Percentiles rank a stretch among this genome's conserved stretches.
These are phyloP conservation scores for Saccostrea cuccullata DNA, from an alignment of 1,140 invertebrate species.

Conservation along the genomic window DNA sequence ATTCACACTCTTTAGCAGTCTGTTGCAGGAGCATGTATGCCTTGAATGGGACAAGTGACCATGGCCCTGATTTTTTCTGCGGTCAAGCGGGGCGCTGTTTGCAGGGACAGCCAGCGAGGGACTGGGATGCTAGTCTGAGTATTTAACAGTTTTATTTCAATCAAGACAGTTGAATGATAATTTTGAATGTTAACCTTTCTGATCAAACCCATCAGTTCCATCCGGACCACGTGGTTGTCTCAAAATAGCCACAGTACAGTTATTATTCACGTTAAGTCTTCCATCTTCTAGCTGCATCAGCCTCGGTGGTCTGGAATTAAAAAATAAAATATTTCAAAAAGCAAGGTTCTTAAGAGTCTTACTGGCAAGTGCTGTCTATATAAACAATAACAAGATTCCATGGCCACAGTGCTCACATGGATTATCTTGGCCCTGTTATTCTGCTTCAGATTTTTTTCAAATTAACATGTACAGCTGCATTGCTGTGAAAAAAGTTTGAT, in stretches of 20 bases:
- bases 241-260: slow-evolving; percentile 55
- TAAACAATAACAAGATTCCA: no score
- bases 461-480: no score
- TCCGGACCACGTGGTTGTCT: slow-evolving; percentile 70
- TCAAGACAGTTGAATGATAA: neutral
- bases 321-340: neutral
- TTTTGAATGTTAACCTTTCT: slow-evolving; percentile 60
- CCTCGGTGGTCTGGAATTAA: slow-evolving; percentile 34
- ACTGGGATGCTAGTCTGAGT: slow-evolving; percentile 15
- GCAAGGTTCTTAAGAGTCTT: neutral
- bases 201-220: slow-evolving; percentile 66
- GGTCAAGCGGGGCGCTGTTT: slow-evolving; percentile 12
- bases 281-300: slow-evolving; percentile 82
- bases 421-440: no score
- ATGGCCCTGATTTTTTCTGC: neutral
- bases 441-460: no score
- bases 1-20: neutral
- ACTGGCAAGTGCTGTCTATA: no score
- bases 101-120: slow-evolving; percentile 27
- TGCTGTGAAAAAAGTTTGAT: no score
- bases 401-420: no score
- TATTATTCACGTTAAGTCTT: slow-evolving; percentile 68
- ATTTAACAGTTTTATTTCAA: neutral
- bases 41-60: slow-evolving; percentile 21
- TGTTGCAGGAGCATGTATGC: slow-evolving; percentile 11